A percentile compares a stretch with the other conserved stretches of the same genome.
Evolutionary conservation across 2,888 invertebrate species (phyloP).

Genomic region (Campoletis raptor): DNA sequence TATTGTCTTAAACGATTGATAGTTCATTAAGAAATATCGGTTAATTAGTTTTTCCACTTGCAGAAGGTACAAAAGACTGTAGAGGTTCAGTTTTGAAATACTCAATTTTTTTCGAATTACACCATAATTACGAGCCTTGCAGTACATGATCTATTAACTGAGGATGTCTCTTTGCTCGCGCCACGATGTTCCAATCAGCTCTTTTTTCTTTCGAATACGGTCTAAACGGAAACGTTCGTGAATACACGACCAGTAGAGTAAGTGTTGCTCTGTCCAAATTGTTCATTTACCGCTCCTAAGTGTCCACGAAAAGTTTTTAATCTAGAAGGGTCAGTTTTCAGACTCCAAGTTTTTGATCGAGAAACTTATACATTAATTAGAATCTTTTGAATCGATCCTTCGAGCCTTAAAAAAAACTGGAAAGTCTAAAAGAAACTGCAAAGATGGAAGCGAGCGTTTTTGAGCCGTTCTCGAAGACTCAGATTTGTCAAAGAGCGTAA

Average conservation of each 20-base stretch:
- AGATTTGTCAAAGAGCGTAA: background rate
- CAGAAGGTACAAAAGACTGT: background rate
- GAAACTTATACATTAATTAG: background rate
- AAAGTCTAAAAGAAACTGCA: background rate
- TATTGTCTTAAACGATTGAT: background rate
- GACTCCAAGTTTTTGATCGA: background rate
- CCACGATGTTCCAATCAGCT: conserved; percentile 10
- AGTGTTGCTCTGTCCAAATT: background rate
- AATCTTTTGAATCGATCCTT: background rate
- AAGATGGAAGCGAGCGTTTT: background rate
- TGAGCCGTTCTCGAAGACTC: background rate
- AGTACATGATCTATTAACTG: conserved; percentile 14
- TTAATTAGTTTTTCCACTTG: background rate
- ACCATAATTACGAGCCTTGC: background rate
- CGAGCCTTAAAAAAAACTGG: conserved; percentile 39
- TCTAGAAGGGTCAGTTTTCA: background rate
- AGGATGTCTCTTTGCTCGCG: conserved; percentile 18
- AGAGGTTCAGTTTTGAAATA: background rate
- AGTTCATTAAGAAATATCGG: background rate
- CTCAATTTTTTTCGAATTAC: background rate
- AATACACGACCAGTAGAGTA: background rate
- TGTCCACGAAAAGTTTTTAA: background rate
- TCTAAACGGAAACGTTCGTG: background rate
- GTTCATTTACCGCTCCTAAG: background rate
- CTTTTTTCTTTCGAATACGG: background rate